Conservation (phyloP, 2,113 vertebrate genomes). For the Alectura lathami region DNA sequence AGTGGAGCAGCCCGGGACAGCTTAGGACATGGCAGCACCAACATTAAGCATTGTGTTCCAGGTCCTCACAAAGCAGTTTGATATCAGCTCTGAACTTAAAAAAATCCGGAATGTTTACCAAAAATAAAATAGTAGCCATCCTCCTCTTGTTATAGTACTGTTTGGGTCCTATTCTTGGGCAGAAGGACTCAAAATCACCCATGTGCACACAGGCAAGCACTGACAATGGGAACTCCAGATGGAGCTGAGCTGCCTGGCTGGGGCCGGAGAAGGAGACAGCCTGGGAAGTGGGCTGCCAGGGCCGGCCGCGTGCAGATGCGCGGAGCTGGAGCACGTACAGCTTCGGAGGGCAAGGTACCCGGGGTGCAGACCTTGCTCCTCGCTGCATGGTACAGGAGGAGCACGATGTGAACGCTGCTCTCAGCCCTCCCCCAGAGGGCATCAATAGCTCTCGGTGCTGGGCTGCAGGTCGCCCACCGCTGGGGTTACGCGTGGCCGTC, state of each 20-base stretch:
- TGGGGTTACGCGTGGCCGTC: background rate
- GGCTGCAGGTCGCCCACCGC: background rate
- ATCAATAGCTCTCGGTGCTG: background rate
- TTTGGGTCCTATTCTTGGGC: slow-evolving; percentile 5
- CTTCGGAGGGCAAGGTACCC: background rate
- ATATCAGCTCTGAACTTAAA: fast-evolving
- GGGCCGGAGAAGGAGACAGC: background rate
- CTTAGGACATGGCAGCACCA: background rate
- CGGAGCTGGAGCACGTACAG: background rate
- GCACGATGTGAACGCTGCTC: background rate
- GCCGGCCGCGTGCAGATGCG: background rate
- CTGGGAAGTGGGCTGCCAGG: background rate
- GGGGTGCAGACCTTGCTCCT: background rate
- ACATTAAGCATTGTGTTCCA: background rate
- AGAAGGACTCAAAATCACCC: background rate
- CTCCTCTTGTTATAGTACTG: background rate
- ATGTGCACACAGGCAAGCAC: background rate
- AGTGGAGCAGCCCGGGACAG: background rate
- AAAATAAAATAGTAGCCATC: background rate
- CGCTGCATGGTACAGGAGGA: fast-evolving
- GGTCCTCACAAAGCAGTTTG: background rate
- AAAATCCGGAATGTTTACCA: background rate
- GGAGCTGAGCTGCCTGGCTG: slow-evolving; percentile 33
- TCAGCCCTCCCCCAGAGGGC: background rate
- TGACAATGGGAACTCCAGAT: slow-evolving; percentile 37